These are phyloP conservation scores for Mythimna impura DNA, from an alignment of 2,888 invertebrate genomes.

Conservation along the genomic window DNA sequence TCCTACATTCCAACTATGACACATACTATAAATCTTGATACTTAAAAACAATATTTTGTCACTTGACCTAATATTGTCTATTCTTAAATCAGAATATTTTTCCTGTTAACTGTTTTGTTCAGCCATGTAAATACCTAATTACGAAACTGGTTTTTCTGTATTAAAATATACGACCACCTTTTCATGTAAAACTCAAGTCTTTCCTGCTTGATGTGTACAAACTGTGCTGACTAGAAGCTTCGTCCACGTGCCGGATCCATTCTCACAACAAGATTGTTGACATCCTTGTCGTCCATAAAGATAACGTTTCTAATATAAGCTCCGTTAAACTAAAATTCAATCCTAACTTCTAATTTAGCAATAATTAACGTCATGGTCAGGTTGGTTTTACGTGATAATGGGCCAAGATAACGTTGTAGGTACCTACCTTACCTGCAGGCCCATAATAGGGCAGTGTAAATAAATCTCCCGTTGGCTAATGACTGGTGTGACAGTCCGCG, in stretches of 20 bases:
- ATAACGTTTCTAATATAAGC: slow-evolving; percentile 29
- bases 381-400: slow-evolving; percentile 29
- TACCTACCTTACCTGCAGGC: slow-evolving; percentile 28
- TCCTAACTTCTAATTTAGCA: slow-evolving; percentile 11
- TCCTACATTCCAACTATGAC: background rate
- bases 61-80: slow-evolving; percentile 18
- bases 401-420: slow-evolving; percentile 19
- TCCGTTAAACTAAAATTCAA: slow-evolving; percentile 15
- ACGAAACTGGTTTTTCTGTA: slow-evolving; percentile 41
- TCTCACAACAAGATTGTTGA: slow-evolving; percentile 49
- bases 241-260: slow-evolving; percentile 38
- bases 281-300: slow-evolving; percentile 45
- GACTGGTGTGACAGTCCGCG: slow-evolving; percentile 60
- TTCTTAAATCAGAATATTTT: slow-evolving; percentile 26
- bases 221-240: slow-evolving; percentile 24
- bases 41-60: slow-evolving; percentile 14
- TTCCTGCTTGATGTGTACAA: slow-evolving; percentile 45
- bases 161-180: slow-evolving; percentile 6
- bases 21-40: slow-evolving; percentile 38
- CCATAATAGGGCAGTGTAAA: slow-evolving; percentile 66
- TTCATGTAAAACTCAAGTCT: slow-evolving; percentile 25
- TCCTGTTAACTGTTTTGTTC: slow-evolving; percentile 26
- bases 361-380: slow-evolving; percentile 15
- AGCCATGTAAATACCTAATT: slow-evolving; percentile 30
- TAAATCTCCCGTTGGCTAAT: slow-evolving; percentile 68